phyloP scores from a whole-genome alignment of 2,797 vertebrate genomes.

The Pygocentrus nattereri region DNA sequence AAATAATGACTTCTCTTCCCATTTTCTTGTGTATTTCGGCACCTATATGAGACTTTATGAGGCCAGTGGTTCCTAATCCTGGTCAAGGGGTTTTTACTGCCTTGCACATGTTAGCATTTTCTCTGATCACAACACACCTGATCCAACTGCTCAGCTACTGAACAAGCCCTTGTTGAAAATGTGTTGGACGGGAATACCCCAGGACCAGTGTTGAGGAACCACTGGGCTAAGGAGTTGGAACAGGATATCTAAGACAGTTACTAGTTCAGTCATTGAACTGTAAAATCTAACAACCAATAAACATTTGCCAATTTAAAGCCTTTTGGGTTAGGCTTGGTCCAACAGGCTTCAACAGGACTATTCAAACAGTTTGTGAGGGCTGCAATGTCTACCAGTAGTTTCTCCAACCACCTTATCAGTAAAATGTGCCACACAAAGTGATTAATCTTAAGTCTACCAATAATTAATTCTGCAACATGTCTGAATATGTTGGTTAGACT shows the following conservation, averaged over 20 bases:
- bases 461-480: not conserved
- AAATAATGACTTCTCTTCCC: too few species aligned
- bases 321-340: not conserved
- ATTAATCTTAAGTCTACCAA: not conserved
- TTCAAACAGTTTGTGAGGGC: slow-evolving; percentile 9
- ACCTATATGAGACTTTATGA: not conserved
- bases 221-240: not conserved
- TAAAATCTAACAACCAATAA: not conserved
- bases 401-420: slow-evolving; percentile 19
- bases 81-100: not conserved
- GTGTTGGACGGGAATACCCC: not conserved
- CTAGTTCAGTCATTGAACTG: too few species aligned
- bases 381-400: slow-evolving; percentile 22
- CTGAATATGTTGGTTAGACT: not conserved
- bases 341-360: slow-evolving; percentile 19
- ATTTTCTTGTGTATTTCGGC: not conserved
- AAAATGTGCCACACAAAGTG: not conserved
- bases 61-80: not conserved
- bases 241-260: too few species aligned
- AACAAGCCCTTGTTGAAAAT: not conserved
- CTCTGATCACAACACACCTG: not conserved
- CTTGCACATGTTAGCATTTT: not conserved
- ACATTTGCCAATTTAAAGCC: too few species aligned
- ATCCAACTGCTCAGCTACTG: not conserved
- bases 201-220: not conserved